Conservation (phyloP, 2,113 vertebrate species). For the Mixornis gularis region DNA sequence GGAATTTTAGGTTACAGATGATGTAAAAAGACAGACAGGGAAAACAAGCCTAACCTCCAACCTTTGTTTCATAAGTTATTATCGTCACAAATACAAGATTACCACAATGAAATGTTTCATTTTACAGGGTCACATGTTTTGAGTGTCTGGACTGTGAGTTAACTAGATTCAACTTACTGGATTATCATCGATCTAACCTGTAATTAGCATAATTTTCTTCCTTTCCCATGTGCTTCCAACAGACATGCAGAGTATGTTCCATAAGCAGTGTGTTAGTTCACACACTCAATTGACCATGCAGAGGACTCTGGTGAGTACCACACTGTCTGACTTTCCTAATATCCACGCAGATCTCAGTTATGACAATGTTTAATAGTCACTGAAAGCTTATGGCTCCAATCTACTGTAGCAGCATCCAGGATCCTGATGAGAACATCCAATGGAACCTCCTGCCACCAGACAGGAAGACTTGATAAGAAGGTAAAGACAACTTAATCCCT, state of each 20-base stretch:
- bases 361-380: neutral
- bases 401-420: neutral
- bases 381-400: neutral
- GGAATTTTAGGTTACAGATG: slow-evolving; percentile 38
- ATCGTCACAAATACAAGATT: slow-evolving; percentile 43
- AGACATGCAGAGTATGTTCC: neutral
- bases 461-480: neutral
- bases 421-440: neutral
- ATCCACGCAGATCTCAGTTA: neutral
- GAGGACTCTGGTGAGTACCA: neutral
- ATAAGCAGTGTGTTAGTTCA: neutral
- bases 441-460: neutral
- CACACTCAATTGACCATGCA: neutral
- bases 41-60: slow-evolving; percentile 54
- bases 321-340: neutral
- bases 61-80: slow-evolving; percentile 40
- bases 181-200: neutral
- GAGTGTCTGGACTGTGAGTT: slow-evolving; percentile 14
- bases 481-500: neutral
- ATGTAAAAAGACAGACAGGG: slow-evolving; percentile 37
- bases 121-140: neutral
- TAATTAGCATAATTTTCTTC: neutral
- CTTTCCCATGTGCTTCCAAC: neutral
- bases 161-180: slow-evolving; percentile 10
- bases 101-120: slow-evolving; percentile 35